These are phyloP conservation scores for Procavia capensis DNA, from an alignment of 2,113 vertebrate species.

Conservation along the genomic window DNA sequence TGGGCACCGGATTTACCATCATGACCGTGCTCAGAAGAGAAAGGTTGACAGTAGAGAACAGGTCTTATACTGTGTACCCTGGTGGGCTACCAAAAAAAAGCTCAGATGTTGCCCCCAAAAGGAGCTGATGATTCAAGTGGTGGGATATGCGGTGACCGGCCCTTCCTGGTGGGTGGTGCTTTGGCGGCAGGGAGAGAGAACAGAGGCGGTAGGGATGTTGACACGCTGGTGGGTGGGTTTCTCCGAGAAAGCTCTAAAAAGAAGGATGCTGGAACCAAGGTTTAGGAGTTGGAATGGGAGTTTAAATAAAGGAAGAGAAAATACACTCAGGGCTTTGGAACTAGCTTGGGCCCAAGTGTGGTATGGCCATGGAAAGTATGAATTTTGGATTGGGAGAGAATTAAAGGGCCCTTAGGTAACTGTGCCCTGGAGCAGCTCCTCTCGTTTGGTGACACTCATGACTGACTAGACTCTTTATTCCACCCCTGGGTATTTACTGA, in stretches of 20 bases:
- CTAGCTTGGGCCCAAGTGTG: background rate
- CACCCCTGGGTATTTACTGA: background rate
- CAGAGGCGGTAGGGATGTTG: background rate
- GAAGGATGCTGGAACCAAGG: background rate
- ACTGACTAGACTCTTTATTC: background rate
- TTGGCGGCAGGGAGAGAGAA: accelerated
- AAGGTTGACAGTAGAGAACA: accelerated
- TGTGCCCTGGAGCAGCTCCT: background rate
- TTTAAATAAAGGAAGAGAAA: background rate
- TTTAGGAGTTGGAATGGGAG: too few relatives aligned
- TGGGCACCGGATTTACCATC: background rate
- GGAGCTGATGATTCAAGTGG: background rate
- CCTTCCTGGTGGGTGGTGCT: background rate
- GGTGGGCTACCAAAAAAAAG: background rate
- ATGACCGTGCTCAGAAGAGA: background rate
- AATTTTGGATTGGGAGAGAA: background rate
- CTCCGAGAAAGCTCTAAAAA: background rate
- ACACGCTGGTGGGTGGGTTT: background rate
- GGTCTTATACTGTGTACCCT: background rate
- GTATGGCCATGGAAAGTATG: background rate
- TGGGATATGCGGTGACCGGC: background rate
- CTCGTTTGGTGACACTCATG: background rate
- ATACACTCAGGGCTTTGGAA: background rate
- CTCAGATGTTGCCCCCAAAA: background rate
- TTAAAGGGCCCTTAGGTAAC: too few relatives aligned